Evolutionary conservation across 2,888 invertebrate species (phyloP).

Genomic region (Meiosimyza platycephala): DNA sequence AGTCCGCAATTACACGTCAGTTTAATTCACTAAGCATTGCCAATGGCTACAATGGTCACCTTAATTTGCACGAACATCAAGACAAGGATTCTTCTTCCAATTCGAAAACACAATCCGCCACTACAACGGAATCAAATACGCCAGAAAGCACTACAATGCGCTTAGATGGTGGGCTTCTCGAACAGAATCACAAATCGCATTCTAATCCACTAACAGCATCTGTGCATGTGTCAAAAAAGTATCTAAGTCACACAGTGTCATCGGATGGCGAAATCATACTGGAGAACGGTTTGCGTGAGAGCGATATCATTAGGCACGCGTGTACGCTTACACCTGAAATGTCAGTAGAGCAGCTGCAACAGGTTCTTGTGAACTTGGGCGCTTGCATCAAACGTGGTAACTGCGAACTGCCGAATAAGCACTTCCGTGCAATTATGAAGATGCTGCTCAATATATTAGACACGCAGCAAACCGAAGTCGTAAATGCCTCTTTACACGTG

Average conservation of each 20-base stretch:
- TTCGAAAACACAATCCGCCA: slow-evolving; percentile 67
- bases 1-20: slow-evolving; percentile 45
- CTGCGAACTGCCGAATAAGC: slow-evolving; percentile 68
- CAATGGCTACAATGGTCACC: slow-evolving; percentile 71
- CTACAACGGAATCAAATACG: slow-evolving; percentile 69
- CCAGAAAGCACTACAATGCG: slow-evolving; percentile 67
- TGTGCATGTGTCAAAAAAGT: slow-evolving; percentile 36
- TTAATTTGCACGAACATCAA: slow-evolving; percentile 62
- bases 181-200: slow-evolving; percentile 50
- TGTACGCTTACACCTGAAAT: slow-evolving; percentile 61
- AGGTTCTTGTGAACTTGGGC: slow-evolving; percentile 67
- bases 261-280: slow-evolving; percentile 72
- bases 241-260: slow-evolving; percentile 68
- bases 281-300: slow-evolving; percentile 68
- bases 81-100: slow-evolving; percentile 65
- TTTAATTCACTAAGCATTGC: slow-evolving; percentile 57
- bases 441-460: slow-evolving; percentile 81
- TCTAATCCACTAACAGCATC: slow-evolving; percentile 37
- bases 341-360: slow-evolving; percentile 60
- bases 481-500: slow-evolving; percentile 82
- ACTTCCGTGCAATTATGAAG: slow-evolving; percentile 76
- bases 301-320: slow-evolving; percentile 68
- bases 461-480: slow-evolving; percentile 71
- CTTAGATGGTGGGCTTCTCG: slow-evolving; percentile 58
- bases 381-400: slow-evolving; percentile 69